Conservation (phyloP, 2,113 vertebrate genomes). For the Scytalopus superciliaris region DNA sequence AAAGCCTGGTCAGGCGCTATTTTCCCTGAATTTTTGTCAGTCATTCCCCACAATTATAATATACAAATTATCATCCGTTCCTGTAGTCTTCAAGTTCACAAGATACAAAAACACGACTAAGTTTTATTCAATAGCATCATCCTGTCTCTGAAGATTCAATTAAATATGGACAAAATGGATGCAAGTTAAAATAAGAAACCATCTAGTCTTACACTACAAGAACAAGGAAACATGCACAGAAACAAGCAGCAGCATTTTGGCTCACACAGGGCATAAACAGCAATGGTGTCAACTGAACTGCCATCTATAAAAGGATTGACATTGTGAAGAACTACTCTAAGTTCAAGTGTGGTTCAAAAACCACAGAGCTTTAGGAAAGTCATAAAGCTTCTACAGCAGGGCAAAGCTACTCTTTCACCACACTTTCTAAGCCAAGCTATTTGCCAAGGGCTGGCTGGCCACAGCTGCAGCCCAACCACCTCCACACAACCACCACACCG, state of each 20-base stretch:
- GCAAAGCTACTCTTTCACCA: neutral
- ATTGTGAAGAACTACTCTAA: neutral
- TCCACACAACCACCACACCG: neutral
- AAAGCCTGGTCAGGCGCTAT: neutral
- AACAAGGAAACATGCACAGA: neutral
- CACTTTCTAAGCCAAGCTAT: neutral
- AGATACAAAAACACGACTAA: neutral
- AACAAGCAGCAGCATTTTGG: neutral
- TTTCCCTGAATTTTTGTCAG: neutral
- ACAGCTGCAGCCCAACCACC: neutral
- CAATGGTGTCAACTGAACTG: neutral
- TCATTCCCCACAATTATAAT: neutral
- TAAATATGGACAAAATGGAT: neutral
- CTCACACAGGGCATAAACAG: neutral
- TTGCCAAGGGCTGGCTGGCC: neutral
- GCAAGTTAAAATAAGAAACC: neutral
- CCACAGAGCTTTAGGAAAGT: neutral
- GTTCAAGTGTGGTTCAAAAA: neutral
- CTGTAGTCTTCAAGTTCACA: neutral
- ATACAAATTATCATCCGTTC: neutral
- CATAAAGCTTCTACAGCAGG: accelerated
- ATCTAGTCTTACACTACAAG: neutral
- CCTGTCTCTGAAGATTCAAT: neutral
- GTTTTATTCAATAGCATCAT: neutral
- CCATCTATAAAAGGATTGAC: neutral